Conservation (phyloP, 2,888 invertebrate species). For the Electrophaes corylata region DNA sequence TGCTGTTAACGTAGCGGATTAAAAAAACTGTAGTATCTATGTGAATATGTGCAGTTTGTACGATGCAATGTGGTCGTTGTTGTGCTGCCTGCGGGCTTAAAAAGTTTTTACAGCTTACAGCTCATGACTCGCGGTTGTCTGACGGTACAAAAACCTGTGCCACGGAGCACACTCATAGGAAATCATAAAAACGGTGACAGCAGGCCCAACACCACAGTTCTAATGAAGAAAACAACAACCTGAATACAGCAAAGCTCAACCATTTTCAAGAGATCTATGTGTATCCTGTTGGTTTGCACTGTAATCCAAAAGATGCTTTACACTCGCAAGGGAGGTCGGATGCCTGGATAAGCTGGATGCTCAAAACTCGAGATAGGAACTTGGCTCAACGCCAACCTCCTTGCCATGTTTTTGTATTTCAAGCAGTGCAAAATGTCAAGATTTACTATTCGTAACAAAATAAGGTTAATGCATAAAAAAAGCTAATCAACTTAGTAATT, state of each 20-base stretch:
- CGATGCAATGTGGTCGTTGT: too few relatives aligned
- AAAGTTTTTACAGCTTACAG: not conserved
- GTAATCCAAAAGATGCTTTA: slow-evolving; percentile 36
- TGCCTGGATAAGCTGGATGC: slow-evolving; percentile 58
- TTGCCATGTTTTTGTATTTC: slow-evolving; percentile 54
- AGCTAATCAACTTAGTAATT: too few relatives aligned
- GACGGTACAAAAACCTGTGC: not conserved
- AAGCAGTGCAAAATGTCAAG: slow-evolving; percentile 43
- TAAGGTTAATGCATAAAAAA: too few relatives aligned
- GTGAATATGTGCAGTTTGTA: too few relatives aligned
- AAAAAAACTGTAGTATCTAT: too few relatives aligned
- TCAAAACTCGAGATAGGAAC: slow-evolving; percentile 59
- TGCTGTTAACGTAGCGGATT: too few relatives aligned
- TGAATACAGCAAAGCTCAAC: slow-evolving; percentile 53
- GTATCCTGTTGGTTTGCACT: slow-evolving; percentile 43
- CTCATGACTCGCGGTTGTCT: not conserved
- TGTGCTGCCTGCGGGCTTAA: too few relatives aligned
- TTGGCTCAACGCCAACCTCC: slow-evolving; percentile 65
- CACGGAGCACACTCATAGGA: slow-evolving; percentile 7
- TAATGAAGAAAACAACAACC: slow-evolving; percentile 65
- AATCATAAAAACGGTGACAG: slow-evolving; percentile 40
- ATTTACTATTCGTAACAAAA: too few relatives aligned
- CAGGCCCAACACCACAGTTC: slow-evolving; percentile 50
- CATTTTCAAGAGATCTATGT: slow-evolving; percentile 49
- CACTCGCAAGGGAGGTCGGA: slow-evolving; percentile 43